Evolutionary conservation across 1,140 invertebrate species (phyloP).

Genomic region (Venturia canescens): DNA sequence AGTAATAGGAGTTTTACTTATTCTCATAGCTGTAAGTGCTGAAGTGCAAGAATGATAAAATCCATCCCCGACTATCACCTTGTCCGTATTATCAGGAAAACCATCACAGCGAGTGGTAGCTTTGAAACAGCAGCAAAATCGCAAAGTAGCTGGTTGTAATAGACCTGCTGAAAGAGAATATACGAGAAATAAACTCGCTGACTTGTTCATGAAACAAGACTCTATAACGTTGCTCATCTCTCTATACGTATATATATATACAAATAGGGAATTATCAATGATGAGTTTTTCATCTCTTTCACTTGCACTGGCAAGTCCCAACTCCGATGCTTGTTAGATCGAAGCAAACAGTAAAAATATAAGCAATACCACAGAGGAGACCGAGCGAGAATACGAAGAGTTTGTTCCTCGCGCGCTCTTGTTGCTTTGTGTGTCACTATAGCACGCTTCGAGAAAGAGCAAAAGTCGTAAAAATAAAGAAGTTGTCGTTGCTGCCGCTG

Average conservation of each 20-base stretch:
- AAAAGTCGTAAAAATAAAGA: conserved; percentile 35
- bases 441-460: conserved; percentile 13
- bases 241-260: neutral
- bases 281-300: conserved; percentile 16
- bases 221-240: neutral
- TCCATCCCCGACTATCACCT: neutral
- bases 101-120: neutral
- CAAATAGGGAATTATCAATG: neutral
- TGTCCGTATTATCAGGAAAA: neutral
- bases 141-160: neutral
- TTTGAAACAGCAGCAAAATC: conserved; percentile 5
- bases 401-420: conserved; percentile 9
- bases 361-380: neutral
- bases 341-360: conserved; percentile 10
- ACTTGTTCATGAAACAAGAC: neutral
- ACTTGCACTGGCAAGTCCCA: neutral
- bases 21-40: too few species aligned
- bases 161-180: neutral
- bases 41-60: conserved; percentile 7
- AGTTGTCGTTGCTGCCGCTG: conserved; percentile 19
- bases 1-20: too few species aligned
- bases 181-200: conserved; percentile 14
- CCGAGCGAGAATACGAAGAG: neutral
- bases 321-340: neutral
- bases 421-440: conserved; percentile 23